These are phyloP conservation scores for Dromaius novaehollandiae DNA, from an alignment of 2,113 vertebrate genomes.

Conservation along the genomic window DNA sequence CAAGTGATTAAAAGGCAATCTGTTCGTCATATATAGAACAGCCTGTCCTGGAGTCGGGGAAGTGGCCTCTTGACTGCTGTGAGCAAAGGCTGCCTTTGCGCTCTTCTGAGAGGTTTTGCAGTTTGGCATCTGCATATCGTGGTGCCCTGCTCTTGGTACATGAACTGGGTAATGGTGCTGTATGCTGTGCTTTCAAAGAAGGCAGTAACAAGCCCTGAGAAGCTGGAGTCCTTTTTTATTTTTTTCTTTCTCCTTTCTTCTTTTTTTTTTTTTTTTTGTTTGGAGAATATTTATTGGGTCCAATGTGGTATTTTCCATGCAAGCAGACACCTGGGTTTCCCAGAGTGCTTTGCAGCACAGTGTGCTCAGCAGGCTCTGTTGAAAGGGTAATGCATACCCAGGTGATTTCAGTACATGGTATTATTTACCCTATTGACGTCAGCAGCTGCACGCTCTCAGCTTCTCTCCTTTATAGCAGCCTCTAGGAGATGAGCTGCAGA, in stretches of 20 bases:
- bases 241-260: too few relatives aligned
- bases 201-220: not conserved
- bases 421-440: slow-evolving; percentile 69
- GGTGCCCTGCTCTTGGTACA: rapidly evolving
- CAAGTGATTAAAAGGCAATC: not conserved
- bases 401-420: slow-evolving; percentile 17
- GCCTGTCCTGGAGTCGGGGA: not conserved
- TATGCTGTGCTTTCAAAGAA: not conserved
- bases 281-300: not conserved
- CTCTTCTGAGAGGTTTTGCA: not conserved
- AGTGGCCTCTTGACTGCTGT: not conserved
- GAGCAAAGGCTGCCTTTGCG: not conserved
- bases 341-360: not conserved
- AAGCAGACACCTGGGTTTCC: not conserved
- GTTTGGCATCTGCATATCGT: rapidly evolving
- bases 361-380: not conserved
- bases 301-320: not conserved
- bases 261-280: not conserved
- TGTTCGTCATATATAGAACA: not conserved
- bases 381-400: not conserved
- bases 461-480: slow-evolving; percentile 8
- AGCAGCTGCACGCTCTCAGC: slow-evolving; percentile 46
- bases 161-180: not conserved
- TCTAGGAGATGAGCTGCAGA: slow-evolving; percentile 34
- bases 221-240: not conserved